Base-by-base conservation (phyloP, 2,888 invertebrate genomes). In the Colostygia pectinataria region DNA sequence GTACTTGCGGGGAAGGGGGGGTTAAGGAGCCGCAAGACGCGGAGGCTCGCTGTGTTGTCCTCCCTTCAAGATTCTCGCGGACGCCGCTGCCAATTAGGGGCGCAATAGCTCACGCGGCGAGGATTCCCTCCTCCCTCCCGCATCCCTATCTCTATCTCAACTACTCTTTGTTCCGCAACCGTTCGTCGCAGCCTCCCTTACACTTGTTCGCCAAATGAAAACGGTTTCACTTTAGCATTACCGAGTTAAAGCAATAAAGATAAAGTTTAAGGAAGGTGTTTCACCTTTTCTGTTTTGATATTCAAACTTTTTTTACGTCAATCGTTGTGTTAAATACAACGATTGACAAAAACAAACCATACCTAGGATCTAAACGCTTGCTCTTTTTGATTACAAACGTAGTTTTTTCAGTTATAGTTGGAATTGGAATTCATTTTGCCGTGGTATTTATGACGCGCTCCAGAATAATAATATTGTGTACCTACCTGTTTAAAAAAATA, bases 61-160 rank as follows among this genome's bases (percentile, higher is more conserved):
- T 90, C 86, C 86, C 86, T 84, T 86, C 84, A 90, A 91, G 91
- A 91, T 86, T 91, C 90, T 89, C 85, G 90, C 89, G 90, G 83
- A 88, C 89, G 90, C 90, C 91, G 83, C 77, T 83, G 84, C 91
- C 91, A 90, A 91, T 91, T 91, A 91, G 87, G 87, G 81, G 79
- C 83, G 87, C 90, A 90, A 90, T 90, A 90, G 84, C 88, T 91
- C 91, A 90, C 81, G 83, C 86, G 85, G 85, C 81, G 77, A 77
- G 81, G 63, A 61, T 59, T 67, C 71, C 66, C 68, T 74, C 71
- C 68, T 61, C 63, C 67, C 65, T 59, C 59, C 33, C 50, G 50
- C 50, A 39, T 47, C 54, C 60, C 67, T 53, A 64, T 66, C 71
- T 63, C 72, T 65, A 51, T 51, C 70, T 52, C 61, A 74, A 72